Evolutionary conservation across 2,797 vertebrate genomes (phyloP).

Genomic region (Silurus lanzhouensis): DNA sequence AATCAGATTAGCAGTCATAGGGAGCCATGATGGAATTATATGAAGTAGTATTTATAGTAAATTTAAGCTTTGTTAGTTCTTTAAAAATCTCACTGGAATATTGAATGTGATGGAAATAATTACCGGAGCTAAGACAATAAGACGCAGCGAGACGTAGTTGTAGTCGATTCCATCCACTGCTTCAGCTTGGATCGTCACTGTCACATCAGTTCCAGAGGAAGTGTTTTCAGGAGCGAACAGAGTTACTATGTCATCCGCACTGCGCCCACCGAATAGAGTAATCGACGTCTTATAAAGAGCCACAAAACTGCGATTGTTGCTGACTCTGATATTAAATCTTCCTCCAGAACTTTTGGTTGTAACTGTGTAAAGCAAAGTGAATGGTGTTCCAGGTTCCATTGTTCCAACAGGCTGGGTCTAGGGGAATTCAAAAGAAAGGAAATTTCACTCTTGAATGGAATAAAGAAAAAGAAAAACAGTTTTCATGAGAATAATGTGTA

Average conservation of each 20-base stretch:
- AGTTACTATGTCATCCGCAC: constrained; percentile 52
- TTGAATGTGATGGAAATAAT: constrained; percentile 2
- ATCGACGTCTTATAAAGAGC: constrained; percentile 44
- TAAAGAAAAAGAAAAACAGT: no score
- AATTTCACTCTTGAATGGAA: no score
- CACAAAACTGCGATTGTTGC: constrained; percentile 58
- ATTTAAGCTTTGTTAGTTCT: not conserved
- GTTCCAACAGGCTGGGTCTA: constrained; percentile 56
- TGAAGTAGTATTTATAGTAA: not conserved
- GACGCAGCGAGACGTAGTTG: constrained; percentile 66
- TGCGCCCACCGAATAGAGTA: constrained; percentile 34
- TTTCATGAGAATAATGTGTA: no score
- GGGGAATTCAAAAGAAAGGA: not conserved
- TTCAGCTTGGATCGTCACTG: constrained; percentile 67
- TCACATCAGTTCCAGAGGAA: constrained; percentile 66
- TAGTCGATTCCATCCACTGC: constrained; percentile 55
- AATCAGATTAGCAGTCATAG: not conserved
- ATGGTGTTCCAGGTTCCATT: constrained; percentile 63
- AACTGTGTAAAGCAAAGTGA: constrained; percentile 64
- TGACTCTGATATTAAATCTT: constrained; percentile 57
- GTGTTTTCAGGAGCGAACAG: constrained; percentile 56
- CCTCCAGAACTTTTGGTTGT: constrained; percentile 29
- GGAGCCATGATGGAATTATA: no score
- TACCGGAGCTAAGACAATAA: constrained; percentile 65
- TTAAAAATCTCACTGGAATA: not conserved